Base-by-base conservation (phyloP, 2,113 vertebrate species). In the Clinocottus analis region DNA sequence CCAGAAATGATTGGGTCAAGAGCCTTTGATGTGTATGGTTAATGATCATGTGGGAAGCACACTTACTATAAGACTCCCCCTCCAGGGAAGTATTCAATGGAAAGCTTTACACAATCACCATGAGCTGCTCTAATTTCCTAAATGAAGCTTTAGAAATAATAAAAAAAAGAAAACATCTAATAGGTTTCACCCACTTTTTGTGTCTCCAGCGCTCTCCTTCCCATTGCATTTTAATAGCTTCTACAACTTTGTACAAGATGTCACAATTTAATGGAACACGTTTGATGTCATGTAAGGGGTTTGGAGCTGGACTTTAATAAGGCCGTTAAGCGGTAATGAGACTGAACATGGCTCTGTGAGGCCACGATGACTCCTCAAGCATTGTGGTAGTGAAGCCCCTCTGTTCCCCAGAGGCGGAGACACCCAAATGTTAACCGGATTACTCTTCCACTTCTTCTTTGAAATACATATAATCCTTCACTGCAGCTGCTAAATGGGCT, bases 271-370 rank as follows among this genome's bases (percentile, higher is more conserved):
- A 92, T 91, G 82, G 87, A 91, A 92, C 89, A 87, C 61, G 41
- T 93, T 92, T 91, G 85, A 92, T 95, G 88, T 90, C 87, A 90
- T 92, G 85, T 90, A 86, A 85, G 80, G 77, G 91, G 84, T 88
- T 88, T 80, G 86, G 83, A 84, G 72, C 89, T 85, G 86, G 79
- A 91, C 87, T 81, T 90, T 93, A 93, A 94, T 92, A 92, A 90
- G 90, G 86, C 79, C 19, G 87, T 93, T 90, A 93, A 88, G 88
- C 83, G 85, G 79, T 93, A 94, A 94, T 93, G 86, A 93, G 83
- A 90, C 88, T 86, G 86, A 90, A 90, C 88, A 85, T 87, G 80
- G 83, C 81, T 85, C 75, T 84, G 82, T 84, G 83, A 86, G 86
- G 65, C 82, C 80, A 77, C 73, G 85, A 77, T 90, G 90, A 77